These are phyloP conservation scores for Propithecus perrieri DNA, from an alignment of 2,797 vertebrate species.

Conservation along the genomic window DNA sequence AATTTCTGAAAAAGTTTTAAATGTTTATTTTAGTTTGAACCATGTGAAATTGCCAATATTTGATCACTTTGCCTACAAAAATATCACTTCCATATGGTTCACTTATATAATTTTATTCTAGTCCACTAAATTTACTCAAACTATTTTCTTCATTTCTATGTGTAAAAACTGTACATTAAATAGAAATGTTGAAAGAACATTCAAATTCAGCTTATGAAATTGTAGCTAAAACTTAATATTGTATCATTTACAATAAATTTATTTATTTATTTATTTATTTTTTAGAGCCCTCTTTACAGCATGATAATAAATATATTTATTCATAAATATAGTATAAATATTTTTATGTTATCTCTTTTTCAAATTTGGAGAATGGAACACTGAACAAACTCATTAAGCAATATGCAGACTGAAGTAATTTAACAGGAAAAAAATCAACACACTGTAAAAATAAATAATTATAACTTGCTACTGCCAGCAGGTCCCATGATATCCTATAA, in stretches of 20 bases:
- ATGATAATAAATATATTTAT: not conserved
- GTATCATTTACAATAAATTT: not conserved
- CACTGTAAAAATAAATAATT: slow-evolving; percentile 67
- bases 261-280: not conserved
- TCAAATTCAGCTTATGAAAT: not conserved
- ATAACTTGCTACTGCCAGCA: slow-evolving; percentile 44
- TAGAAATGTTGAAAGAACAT: not conserved
- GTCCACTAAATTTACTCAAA: not conserved
- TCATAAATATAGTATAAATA: not conserved
- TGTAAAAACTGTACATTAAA: not conserved
- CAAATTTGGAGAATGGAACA: not conserved
- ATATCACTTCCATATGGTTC: not conserved
- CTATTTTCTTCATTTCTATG: not conserved
- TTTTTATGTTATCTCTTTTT: not conserved
- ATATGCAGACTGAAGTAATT: not conserved
- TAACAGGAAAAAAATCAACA: slow-evolving; percentile 43
- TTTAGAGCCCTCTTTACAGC: not conserved
- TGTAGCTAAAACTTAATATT: not conserved
- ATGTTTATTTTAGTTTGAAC: not conserved
- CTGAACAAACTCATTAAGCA: not conserved
- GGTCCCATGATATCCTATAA: not conserved
- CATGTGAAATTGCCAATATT: not conserved
- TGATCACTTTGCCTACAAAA: not conserved
- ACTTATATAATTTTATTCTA: not conserved
- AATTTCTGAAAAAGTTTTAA: not conserved